Evolutionary conservation across 2,888 invertebrate species (phyloP), one percentile per base, ranked within the genome.

Genomic region (Steinernema carpocapsae): DNA sequence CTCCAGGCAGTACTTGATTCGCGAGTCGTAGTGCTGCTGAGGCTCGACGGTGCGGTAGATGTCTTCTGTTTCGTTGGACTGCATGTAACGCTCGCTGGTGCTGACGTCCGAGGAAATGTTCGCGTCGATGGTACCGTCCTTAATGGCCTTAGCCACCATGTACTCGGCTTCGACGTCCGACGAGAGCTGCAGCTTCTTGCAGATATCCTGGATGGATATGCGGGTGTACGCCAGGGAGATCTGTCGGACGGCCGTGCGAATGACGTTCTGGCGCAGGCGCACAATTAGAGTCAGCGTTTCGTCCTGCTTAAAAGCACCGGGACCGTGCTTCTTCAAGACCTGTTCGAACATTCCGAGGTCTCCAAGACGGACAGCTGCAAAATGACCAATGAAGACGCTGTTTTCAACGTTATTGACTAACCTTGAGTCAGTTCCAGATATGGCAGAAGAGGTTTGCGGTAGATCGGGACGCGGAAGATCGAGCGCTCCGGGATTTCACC

Each of bases 111-210:
- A 96, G 89, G 97, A 95, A 79, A 99, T 91, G 0, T 93, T 94
- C 0, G 97, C 99, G 89, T 99, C 97, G 88, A 99, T 97, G 0
- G 97, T 97, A 73, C 97, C 96, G 90, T 99, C 99, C 70, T 96
- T 91, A 79, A 99, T 97, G 6, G 90, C 85, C 76, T 88, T 84
- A 10, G 84, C 82, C 10, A 86, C 97, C 88, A 99, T 97, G 87
- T 96, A 99, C 88, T 99, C 99, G 0, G 97, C 97, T 91, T 99
- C 99, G 88, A 96, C 95, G 22, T 87, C 85, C 0, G 94, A 74
- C 0, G 78, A 75, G 26, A 82, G 64, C 46, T 94, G 93, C 77
- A 99, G 90, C 87, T 99, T 97, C 79, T 92, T 92, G 0, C 97
- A 96, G 85, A 99, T 95, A 88, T 97, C 97, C 79, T 92, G 92